phyloP scores from a whole-genome alignment of 2,797 vertebrate species.

The Myotis planiceps region DNA sequence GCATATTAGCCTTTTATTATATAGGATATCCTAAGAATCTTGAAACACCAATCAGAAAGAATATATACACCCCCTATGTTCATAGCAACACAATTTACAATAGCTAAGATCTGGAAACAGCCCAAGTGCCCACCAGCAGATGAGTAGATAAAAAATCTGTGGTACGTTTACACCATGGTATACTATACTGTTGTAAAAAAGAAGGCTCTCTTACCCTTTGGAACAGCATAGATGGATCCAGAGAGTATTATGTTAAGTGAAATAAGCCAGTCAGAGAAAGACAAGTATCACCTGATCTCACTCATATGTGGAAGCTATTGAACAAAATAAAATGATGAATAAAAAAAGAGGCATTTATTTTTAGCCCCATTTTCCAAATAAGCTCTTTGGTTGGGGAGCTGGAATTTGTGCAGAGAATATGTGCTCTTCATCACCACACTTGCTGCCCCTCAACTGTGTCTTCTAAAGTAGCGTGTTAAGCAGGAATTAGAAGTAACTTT shows the following conservation, averaged over 20 bases:
- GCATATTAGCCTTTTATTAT: too few species aligned
- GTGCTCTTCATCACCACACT: fast-evolving
- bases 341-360: background rate
- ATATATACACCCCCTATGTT: background rate
- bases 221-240: background rate
- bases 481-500: background rate
- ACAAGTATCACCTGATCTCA: background rate
- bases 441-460: background rate
- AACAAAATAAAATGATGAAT: background rate
- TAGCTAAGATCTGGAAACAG: background rate
- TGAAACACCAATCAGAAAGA: background rate
- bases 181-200: background rate
- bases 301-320: background rate
- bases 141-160: background rate
- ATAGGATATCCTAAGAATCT: background rate
- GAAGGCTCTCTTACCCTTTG: background rate
- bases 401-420: background rate
- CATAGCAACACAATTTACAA: background rate
- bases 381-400: background rate
- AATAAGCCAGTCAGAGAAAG: background rate
- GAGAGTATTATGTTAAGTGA: background rate
- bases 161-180: background rate
- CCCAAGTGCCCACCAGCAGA: background rate
- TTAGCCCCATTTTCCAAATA: background rate
- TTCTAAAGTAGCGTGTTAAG: background rate